Conservation (phyloP, 2,888 invertebrate species). For the Amaurobius ferox region DNA sequence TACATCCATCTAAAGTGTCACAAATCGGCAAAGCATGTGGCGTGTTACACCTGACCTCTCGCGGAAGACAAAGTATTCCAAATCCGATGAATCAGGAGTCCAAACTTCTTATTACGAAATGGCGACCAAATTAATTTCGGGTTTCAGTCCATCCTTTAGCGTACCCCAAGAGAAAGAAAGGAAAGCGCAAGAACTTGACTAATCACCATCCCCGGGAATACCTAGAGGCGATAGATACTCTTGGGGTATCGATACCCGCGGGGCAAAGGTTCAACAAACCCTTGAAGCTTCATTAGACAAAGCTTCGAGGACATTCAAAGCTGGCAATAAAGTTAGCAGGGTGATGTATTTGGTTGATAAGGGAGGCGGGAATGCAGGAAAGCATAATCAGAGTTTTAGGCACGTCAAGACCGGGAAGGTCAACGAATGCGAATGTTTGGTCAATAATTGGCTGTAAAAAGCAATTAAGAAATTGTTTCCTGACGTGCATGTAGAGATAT, state of each 20-base stretch:
- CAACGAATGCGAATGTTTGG: conserved; percentile 1
- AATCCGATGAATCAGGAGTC: neutral
- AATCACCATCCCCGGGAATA: conserved; percentile 25
- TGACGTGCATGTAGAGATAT: neutral
- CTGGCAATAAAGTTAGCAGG: conserved; percentile 31
- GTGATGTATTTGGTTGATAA: neutral
- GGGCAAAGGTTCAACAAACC: conserved; percentile 60
- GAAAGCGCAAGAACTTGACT: conserved; percentile 1
- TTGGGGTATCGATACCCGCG: neutral
- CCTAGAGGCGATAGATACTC: conserved; percentile 34
- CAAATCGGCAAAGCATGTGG: no score
- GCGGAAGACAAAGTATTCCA: neutral
- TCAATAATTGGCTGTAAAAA: neutral
- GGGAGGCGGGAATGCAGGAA: neutral
- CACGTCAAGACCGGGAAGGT: neutral
- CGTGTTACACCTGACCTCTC: neutral
- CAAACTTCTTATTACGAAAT: neutral
- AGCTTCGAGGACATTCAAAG: neutral
- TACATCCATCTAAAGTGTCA: no score
- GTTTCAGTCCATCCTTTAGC: neutral
- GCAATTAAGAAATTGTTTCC: neutral
- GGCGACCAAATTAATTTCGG: conserved; percentile 5
- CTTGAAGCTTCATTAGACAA: conserved; percentile 53
- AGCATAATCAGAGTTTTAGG: neutral
- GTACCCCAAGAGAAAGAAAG: neutral